Conservation (phyloP, 2,888 invertebrate species). For the Heliothis peltigera region DNA sequence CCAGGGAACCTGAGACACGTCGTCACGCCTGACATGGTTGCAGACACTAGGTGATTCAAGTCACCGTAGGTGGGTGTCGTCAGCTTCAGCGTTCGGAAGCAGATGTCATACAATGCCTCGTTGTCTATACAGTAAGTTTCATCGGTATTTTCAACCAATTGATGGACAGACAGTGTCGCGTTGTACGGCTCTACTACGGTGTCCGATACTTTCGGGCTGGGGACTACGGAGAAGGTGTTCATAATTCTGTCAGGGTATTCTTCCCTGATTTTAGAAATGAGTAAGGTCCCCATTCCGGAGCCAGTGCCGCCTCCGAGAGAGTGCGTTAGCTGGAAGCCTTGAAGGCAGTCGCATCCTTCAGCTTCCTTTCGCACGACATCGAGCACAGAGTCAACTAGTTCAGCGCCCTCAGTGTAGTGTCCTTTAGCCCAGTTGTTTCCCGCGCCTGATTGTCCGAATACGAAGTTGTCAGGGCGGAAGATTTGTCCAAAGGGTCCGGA, state of each 20-base stretch:
- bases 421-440: constrained; percentile 91
- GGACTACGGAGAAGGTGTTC: constrained; percentile 92
- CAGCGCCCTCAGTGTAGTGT: constrained; percentile 92
- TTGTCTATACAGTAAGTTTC: constrained; percentile 93
- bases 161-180: constrained; percentile 91
- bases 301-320: constrained; percentile 94
- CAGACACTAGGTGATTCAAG: constrained; percentile 90
- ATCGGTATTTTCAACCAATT: constrained; percentile 93
- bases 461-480: constrained; percentile 93
- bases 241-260: constrained; percentile 94
- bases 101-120: constrained; percentile 94
- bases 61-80: constrained; percentile 95
- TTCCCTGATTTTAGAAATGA: constrained; percentile 92
- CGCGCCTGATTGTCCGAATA: constrained; percentile 91
- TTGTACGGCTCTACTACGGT: constrained; percentile 92
- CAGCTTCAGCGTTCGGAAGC: constrained; percentile 93
- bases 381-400: constrained; percentile 90
- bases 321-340: constrained; percentile 91
- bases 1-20: constrained; percentile 84
- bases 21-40: constrained; percentile 86
- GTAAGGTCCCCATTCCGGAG: constrained; percentile 93
- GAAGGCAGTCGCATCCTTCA: constrained; percentile 92
- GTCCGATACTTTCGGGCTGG: constrained; percentile 93
- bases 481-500: constrained; percentile 92
- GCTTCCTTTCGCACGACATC: constrained; percentile 90